Conservation (phyloP, 2,888 invertebrate species). For the Agrotis exclamationis region DNA sequence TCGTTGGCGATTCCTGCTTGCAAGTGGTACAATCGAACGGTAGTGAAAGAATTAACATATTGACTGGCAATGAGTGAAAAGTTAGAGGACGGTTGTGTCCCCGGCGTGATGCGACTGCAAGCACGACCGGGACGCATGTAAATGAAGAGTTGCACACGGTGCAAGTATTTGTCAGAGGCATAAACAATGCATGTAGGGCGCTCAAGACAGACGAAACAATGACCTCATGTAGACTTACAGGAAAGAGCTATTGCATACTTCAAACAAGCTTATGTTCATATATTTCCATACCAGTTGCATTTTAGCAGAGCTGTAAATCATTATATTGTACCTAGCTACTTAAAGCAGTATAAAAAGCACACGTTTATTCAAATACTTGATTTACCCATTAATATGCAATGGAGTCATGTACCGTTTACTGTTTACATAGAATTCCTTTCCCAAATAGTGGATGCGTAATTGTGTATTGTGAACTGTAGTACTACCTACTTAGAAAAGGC, state of each 20-base stretch:
- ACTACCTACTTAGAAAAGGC: no score
- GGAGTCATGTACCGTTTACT: neutral
- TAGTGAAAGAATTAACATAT: slow-evolving; percentile 79
- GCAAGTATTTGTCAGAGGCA: slow-evolving; percentile 69
- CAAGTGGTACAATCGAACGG: slow-evolving; percentile 66
- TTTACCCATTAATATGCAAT: neutral
- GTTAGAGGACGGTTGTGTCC: slow-evolving; percentile 76
- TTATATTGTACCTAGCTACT: slow-evolving; percentile 5
- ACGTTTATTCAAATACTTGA: neutral
- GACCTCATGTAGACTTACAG: slow-evolving; percentile 66
- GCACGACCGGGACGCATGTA: slow-evolving; percentile 77
- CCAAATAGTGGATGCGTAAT: neutral
- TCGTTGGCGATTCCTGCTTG: slow-evolving; percentile 19
- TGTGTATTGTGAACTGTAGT: no score
- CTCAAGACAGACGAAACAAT: slow-evolving; percentile 69
- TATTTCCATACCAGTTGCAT: slow-evolving; percentile 26
- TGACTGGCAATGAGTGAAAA: slow-evolving; percentile 85
- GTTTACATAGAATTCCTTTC: neutral
- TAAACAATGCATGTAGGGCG: slow-evolving; percentile 71
- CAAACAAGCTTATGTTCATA: slow-evolving; percentile 35
- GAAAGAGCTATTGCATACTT: slow-evolving; percentile 52
- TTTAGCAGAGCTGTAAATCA: slow-evolving; percentile 6
- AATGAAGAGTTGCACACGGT: slow-evolving; percentile 79
- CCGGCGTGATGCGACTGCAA: slow-evolving; percentile 75
- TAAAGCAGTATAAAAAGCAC: neutral